Base-by-base conservation (phyloP, 1,140 invertebrate genomes). In the Acyrthosiphon pisum region DNA sequence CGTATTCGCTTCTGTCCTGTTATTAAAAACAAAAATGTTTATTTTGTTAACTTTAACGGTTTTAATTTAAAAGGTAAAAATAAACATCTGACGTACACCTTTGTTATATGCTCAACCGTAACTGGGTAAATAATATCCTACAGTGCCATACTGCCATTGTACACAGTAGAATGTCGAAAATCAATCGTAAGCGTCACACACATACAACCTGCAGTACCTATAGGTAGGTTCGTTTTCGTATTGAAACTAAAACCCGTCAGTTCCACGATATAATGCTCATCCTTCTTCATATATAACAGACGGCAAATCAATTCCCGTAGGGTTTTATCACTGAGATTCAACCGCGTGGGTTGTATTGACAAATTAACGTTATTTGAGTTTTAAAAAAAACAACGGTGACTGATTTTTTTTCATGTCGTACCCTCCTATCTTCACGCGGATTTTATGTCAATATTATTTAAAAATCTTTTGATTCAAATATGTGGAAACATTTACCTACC, bases 101-200 rank as follows among this genome's bases (percentile, higher is more conserved):
- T 41, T 41, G 2, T 37, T 23, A 2, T n/a, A 76, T 44, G 23
- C 11, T 41, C 41, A 84, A 84, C 83, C 84, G 84, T 46, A 46
- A 46, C 44, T 41, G 41, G 48, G n/a, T 53, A 89, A 89, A 53
- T 35, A 60, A 90, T 90, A 46, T n/a, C 8, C 30, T 44, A 46
- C 86, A n/a, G 26, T n/a, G 14, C 20, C 83, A 26, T 37, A 30
- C 9, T 30, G 11, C 18, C 37, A 9, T 23, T 76, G 60, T n/a
- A n/a, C 23, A 84, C 83, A 26, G 83, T 4, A 26, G 60, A 30
- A 76, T 76, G 60, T 11, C 41, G 41, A 90, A 90, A 90, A 60
- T 90, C 88, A 90, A 90, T 90, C 88, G 56, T 90, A 60, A 23
- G 83, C 37, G 88, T 90, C 88, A 90, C 88, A 60, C 30, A 37